Conservation (phyloP, 2,797 vertebrate species). For the Typhlichthys subterraneus region DNA sequence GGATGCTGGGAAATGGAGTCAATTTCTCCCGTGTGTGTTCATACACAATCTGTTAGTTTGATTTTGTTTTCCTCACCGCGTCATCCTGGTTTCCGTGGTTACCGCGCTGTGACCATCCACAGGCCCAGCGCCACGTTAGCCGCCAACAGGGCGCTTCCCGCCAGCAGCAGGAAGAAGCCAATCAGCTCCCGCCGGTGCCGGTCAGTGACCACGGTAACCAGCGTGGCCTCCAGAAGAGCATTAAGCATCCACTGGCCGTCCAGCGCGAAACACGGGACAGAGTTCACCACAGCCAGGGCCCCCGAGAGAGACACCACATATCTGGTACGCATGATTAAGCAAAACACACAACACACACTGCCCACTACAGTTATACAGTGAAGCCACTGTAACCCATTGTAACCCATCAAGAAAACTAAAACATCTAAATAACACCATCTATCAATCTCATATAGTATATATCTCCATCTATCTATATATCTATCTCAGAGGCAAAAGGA, state of each 20-base stretch:
- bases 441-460: no score
- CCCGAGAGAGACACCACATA: slow-evolving; percentile 95
- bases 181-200: slow-evolving; percentile 89
- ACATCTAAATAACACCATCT: no score
- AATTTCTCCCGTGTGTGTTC: slow-evolving; percentile 17
- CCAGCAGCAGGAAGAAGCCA: slow-evolving; percentile 94
- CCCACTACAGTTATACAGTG: no score
- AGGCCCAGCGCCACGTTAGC: slow-evolving; percentile 94
- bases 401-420: no score
- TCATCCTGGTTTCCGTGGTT: slow-evolving; percentile 50
- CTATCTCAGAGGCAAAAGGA: no score
- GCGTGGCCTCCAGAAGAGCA: slow-evolving; percentile 91
- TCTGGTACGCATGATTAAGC: slow-evolving; percentile 62
- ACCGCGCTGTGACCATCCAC: slow-evolving; percentile 97
- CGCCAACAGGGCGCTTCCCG: slow-evolving; percentile 92
- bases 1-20: slow-evolving; percentile 24
- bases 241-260: slow-evolving; percentile 98
- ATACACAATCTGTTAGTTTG: slow-evolving; percentile 32
- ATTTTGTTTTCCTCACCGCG: not conserved
- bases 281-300: slow-evolving; percentile 94
- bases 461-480: no score
- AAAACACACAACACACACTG: not conserved
- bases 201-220: slow-evolving; percentile 86
- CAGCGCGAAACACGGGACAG: slow-evolving; percentile 95
- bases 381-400: no score